Evolutionary conservation across 2,797 vertebrate genomes (phyloP).

Genomic region (Acropternis orthonyx): DNA sequence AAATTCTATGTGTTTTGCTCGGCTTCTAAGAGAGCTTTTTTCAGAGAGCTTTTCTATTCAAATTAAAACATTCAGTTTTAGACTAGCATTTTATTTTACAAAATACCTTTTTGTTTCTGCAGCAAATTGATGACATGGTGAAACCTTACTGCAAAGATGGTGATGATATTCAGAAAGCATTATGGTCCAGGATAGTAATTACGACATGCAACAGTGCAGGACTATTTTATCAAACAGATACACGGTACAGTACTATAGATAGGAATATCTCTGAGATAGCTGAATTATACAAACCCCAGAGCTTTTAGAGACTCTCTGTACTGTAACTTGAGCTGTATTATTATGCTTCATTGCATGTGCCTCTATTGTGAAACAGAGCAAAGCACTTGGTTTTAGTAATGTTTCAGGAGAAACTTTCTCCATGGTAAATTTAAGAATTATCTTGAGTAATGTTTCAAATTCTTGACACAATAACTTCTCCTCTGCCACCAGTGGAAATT

Average conservation of each 20-base stretch:
- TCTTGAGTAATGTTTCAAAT: background rate
- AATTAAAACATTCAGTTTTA: background rate
- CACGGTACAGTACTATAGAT: conserved; percentile 82
- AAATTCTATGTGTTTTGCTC: background rate
- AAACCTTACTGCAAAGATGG: conserved; percentile 86
- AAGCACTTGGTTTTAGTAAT: background rate
- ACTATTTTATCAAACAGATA: conserved; percentile 86
- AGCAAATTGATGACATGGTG: conserved; percentile 84
- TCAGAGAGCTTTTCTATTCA: background rate
- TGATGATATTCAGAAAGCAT: conserved; percentile 87
- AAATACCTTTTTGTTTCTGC: background rate
- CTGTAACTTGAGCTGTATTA: background rate
- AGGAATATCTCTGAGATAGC: background rate
- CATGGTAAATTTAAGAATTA: background rate
- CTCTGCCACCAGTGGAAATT: background rate
- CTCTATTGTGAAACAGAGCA: background rate
- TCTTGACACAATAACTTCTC: background rate
- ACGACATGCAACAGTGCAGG: conserved; percentile 92
- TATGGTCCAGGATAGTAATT: conserved; percentile 88
- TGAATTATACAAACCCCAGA: background rate
- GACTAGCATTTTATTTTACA: background rate
- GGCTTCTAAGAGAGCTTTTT: background rate
- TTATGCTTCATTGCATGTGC: background rate
- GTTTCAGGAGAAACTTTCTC: background rate
- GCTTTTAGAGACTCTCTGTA: background rate